Conservation (phyloP, 1,140 invertebrate species). For the Drosophila subpulchrella region DNA sequence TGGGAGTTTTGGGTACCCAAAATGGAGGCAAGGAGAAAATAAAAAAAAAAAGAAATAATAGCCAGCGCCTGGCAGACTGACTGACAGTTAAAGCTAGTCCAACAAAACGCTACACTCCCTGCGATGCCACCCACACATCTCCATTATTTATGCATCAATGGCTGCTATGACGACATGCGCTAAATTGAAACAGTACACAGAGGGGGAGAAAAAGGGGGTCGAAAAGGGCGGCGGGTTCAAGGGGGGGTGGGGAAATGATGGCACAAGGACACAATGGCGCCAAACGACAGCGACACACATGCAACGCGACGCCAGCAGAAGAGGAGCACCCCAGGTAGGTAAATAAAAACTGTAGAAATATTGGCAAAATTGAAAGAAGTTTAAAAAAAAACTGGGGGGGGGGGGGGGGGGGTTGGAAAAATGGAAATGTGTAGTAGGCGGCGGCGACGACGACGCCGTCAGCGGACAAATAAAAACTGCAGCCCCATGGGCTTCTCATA, state of each 20-base stretch:
- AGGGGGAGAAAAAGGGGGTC: neutral
- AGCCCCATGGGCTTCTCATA: slow-evolving; percentile 20
- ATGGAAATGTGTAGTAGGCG: slow-evolving; percentile 39
- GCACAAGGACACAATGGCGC: slow-evolving; percentile 73
- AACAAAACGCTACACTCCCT: slow-evolving; percentile 34
- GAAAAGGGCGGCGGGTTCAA: neutral
- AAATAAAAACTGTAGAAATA: slow-evolving; percentile 76
- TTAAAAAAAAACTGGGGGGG: slow-evolving; percentile 19
- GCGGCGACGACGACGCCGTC: slow-evolving; percentile 37
- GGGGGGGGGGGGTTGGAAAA: neutral
- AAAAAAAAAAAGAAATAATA: slow-evolving; percentile 6
- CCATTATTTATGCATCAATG: slow-evolving; percentile 82
- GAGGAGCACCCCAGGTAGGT: slow-evolving; percentile 43
- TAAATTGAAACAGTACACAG: slow-evolving; percentile 79
- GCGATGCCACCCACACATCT: slow-evolving; percentile 35
- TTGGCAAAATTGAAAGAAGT: slow-evolving; percentile 76
- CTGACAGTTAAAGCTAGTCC: slow-evolving; percentile 79
- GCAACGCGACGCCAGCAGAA: slow-evolving; percentile 55
- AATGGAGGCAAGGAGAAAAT: slow-evolving; percentile 17
- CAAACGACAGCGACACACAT: slow-evolving; percentile 68
- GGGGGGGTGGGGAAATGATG: slow-evolving; percentile 23
- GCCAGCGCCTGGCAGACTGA: slow-evolving; percentile 46
- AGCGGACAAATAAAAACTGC: slow-evolving; percentile 56
- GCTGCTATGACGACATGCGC: slow-evolving; percentile 80
- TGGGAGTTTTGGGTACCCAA: slow-evolving; percentile 24